These are phyloP conservation scores for Melanerpes aurifrons DNA, from an alignment of 2,113 vertebrate genomes.

Conservation along the genomic window DNA sequence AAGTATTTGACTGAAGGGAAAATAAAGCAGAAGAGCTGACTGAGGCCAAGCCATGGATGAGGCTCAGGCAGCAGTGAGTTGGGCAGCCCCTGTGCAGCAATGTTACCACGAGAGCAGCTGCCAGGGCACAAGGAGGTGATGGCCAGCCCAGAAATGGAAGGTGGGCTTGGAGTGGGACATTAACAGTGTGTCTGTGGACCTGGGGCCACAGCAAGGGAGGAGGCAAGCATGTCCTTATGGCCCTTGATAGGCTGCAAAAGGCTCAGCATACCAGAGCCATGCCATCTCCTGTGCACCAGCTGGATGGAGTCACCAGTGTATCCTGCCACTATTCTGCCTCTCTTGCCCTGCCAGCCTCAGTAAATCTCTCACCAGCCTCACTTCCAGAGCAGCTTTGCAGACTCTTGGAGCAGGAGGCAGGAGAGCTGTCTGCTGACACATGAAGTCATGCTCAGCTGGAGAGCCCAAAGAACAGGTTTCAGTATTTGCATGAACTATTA, in stretches of 20 bases:
- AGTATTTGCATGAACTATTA: neutral
- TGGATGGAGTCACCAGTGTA: neutral
- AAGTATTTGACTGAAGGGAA: constrained; percentile 1
- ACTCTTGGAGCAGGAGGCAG: neutral
- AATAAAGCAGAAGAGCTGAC: neutral
- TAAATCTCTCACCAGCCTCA: neutral
- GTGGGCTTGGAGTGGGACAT: neutral
- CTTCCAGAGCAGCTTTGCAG: neutral
- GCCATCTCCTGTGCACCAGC: neutral
- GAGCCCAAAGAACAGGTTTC: neutral
- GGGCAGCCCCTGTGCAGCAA: neutral
- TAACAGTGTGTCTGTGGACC: neutral
- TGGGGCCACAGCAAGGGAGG: neutral
- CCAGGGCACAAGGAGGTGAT: neutral
- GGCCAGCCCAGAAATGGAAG: neutral
- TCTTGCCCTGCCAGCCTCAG: neutral
- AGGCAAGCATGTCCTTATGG: neutral
- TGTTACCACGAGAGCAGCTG: neutral
- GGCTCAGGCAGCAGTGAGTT: neutral
- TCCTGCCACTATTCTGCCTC: neutral
- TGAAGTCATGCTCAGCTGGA: neutral
- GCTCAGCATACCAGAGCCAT: neutral
- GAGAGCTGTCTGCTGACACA: neutral
- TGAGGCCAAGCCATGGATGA: neutral
- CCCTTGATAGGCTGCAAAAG: neutral